These are phyloP conservation scores for Pyrochroa serraticornis DNA, from an alignment of 2,888 invertebrate species.

Conservation along the genomic window DNA sequence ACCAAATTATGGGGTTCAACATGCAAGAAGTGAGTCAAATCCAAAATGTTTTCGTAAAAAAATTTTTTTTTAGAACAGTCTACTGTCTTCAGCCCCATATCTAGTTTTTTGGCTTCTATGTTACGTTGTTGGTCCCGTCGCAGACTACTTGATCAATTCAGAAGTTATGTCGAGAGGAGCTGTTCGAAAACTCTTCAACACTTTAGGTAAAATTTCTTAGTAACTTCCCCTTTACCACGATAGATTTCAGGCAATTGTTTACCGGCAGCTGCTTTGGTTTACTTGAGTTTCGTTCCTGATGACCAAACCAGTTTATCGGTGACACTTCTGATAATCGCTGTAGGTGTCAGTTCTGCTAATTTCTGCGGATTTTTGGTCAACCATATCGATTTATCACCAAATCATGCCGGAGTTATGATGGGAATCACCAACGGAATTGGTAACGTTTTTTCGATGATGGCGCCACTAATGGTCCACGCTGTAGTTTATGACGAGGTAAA, in stretches of 20 bases:
- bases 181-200: slow-evolving; percentile 69
- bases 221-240: neutral
- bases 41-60: no score
- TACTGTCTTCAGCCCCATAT: slow-evolving; percentile 73
- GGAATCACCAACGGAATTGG: slow-evolving; percentile 81
- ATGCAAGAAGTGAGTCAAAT: slow-evolving; percentile 66
- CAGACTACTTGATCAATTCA: slow-evolving; percentile 65
- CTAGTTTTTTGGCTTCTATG: slow-evolving; percentile 72
- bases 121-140: slow-evolving; percentile 69
- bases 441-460: slow-evolving; percentile 68
- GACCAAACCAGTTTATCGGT: slow-evolving; percentile 67
- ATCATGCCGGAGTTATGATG: slow-evolving; percentile 83
- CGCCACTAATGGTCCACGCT: slow-evolving; percentile 18
- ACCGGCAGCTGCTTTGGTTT: slow-evolving; percentile 71
- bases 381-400: slow-evolving; percentile 84
- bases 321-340: slow-evolving; percentile 69
- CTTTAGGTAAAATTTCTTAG: slow-evolving; percentile 64
- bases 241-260: slow-evolving; percentile 66
- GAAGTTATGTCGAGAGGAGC: slow-evolving; percentile 59
- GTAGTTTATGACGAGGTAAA: slow-evolving; percentile 43
- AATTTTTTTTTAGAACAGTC: slow-evolving; percentile 64
- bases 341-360: slow-evolving; percentile 74
- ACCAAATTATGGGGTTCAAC: slow-evolving; percentile 71
- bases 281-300: slow-evolving; percentile 61
- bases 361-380: slow-evolving; percentile 78